phyloP scores from a whole-genome alignment of 2,888 invertebrate species.

The Euphydryas editha region DNA sequence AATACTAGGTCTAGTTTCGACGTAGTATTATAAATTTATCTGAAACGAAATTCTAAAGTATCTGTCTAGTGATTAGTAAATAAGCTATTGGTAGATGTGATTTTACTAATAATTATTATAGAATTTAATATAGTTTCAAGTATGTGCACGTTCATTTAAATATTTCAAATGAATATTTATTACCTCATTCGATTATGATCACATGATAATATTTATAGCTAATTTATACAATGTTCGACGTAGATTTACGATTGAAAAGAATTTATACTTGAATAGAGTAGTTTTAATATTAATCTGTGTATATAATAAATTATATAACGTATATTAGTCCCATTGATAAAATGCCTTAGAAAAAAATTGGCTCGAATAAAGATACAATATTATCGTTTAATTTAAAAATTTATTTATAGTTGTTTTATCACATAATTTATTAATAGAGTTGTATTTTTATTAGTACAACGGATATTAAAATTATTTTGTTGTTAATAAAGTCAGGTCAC shows the following conservation, averaged over 20 bases:
- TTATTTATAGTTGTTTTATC: no score
- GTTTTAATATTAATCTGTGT: background rate
- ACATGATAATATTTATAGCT: constrained; percentile 1
- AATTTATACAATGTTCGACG: constrained; percentile 11
- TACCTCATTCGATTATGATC: background rate
- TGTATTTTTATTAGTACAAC: no score
- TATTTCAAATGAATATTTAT: background rate
- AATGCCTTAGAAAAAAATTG: background rate
- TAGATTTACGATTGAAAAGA: constrained; percentile 2
- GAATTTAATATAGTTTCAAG: constrained; percentile 1
- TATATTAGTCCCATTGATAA: background rate
- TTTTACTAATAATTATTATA: constrained; percentile 5
- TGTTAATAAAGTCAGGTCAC: no score
- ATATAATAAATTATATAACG: background rate
- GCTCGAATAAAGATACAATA: no score
- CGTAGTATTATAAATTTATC: constrained; percentile 51
- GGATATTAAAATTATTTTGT: no score
- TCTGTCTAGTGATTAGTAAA: constrained; percentile 65
- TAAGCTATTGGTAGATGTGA: constrained; percentile 52
- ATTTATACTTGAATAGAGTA: constrained; percentile 5
- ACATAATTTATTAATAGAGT: no score
- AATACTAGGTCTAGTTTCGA: background rate
- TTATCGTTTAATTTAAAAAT: no score
- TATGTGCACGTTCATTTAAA: constrained; percentile 8
- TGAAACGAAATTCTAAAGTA: constrained; percentile 82